A percentile compares a stretch with the other conserved stretches of the same genome.
Conservation (phyloP, 2,888 invertebrate species). For the Amiota minor region DNA sequence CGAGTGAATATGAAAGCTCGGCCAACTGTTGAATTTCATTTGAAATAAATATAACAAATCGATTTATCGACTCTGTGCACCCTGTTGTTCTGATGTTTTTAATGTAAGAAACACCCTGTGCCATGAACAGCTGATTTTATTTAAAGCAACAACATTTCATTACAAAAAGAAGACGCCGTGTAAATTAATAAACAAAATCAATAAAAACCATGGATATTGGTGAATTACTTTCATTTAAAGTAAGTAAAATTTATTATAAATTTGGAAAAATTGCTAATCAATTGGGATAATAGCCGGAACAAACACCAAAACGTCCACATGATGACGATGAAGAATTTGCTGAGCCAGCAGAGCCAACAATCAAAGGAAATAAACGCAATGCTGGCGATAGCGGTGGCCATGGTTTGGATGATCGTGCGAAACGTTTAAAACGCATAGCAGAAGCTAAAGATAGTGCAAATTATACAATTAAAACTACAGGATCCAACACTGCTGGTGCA, state of each 20-base stretch:
- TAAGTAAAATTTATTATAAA: conserved; percentile 52
- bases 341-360: conserved; percentile 75
- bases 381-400: conserved; percentile 46
- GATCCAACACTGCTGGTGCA: conserved; percentile 4
- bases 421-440: conserved; percentile 78
- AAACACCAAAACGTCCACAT: conserved; percentile 82
- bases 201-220: conserved; percentile 75
- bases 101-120: too few relatives aligned
- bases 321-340: conserved; percentile 78
- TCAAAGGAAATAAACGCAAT: conserved; percentile 17
- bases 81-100: too few relatives aligned
- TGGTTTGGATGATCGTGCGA: conserved; percentile 76
- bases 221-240: conserved; percentile 77
- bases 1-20: too few relatives aligned
- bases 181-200: too few relatives aligned
- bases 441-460: conserved; percentile 75
- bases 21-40: too few relatives aligned
- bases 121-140: too few relatives aligned
- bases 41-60: too few relatives aligned
- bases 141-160: too few relatives aligned
- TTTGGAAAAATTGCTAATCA: neutral
- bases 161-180: too few relatives aligned
- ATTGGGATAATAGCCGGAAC: conserved; percentile 79
- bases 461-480: conserved; percentile 70
- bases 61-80: too few relatives aligned